phyloP scores from a whole-genome alignment of 2,888 invertebrate species.

The Globia sparganii region DNA sequence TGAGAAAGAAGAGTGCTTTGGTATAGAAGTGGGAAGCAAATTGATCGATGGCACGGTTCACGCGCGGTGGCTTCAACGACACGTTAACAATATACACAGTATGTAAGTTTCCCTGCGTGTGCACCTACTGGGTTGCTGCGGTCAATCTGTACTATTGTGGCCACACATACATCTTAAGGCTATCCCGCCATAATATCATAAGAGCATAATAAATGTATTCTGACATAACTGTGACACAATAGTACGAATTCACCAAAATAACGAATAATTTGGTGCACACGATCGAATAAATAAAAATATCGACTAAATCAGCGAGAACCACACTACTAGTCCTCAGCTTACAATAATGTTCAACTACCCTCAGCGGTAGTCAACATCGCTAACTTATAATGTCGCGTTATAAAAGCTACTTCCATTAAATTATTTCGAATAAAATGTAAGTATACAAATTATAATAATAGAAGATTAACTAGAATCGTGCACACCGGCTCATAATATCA shows the following conservation, averaged over 20 bases:
- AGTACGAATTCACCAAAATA: slow-evolving; percentile 27
- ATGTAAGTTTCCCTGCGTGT: slow-evolving; percentile 36
- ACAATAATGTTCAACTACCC: slow-evolving; percentile 38
- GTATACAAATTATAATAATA: slow-evolving; percentile 38
- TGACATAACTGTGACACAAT: slow-evolving; percentile 21
- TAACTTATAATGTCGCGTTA: slow-evolving; percentile 53
- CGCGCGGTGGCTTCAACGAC: slow-evolving; percentile 31
- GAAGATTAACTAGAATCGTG: slow-evolving; percentile 64
- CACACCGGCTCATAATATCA: slow-evolving; percentile 67
- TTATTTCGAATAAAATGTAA: slow-evolving; percentile 52
- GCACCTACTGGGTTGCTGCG: slow-evolving; percentile 8
- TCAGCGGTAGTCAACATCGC: slow-evolving; percentile 32
- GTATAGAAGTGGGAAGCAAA: slow-evolving; percentile 60
- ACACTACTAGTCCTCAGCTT: slow-evolving; percentile 47
- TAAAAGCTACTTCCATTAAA: slow-evolving; percentile 57
- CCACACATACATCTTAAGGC: slow-evolving; percentile 7
- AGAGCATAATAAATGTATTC: slow-evolving; percentile 17
- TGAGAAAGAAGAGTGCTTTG: slow-evolving; percentile 63
- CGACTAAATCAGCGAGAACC: slow-evolving; percentile 42
- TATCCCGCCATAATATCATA: slow-evolving; percentile 26
- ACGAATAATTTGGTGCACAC: slow-evolving; percentile 54
- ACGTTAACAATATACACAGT: slow-evolving; percentile 43
- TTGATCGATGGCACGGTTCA: slow-evolving; percentile 65
- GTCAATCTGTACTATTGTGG: neutral
- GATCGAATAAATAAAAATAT: slow-evolving; percentile 62